These are phyloP conservation scores for Danionella dracula DNA, from an alignment of 2,797 vertebrate species.

Conservation along the genomic window DNA sequence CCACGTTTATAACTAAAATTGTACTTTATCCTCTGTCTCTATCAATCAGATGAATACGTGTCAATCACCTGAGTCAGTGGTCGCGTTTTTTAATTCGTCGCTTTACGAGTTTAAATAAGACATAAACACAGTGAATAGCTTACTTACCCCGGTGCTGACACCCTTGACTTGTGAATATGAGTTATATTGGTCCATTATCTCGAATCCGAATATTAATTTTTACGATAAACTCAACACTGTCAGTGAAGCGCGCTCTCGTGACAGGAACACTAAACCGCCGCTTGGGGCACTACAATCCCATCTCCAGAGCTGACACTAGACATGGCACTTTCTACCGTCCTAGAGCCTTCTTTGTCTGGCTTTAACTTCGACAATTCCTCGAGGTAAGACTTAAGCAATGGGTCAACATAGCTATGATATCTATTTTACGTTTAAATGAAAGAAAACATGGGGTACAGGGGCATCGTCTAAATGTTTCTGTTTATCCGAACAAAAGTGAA, in stretches of 20 bases:
- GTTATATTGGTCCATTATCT: neutral
- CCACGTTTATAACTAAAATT: too few species aligned
- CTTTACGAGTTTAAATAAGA: too few species aligned
- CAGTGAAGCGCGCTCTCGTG: neutral
- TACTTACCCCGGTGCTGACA: neutral
- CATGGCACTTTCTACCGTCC: conserved; percentile 57
- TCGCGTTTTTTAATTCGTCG: too few species aligned
- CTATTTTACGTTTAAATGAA: neutral
- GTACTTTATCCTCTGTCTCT: too few species aligned
- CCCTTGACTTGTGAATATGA: neutral
- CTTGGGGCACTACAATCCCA: neutral
- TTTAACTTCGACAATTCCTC: conserved; percentile 65
- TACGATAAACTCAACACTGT: too few species aligned
- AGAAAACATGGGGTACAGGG: neutral
- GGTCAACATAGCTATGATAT: neutral
- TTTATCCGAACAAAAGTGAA: conserved; percentile 59
- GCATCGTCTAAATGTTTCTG: neutral
- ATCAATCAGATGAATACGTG: too few species aligned
- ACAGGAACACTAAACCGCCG: neutral
- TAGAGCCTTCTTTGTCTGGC: conserved; percentile 52
- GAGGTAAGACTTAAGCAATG: conserved; percentile 50
- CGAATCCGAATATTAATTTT: neutral
- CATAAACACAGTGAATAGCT: too few species aligned
- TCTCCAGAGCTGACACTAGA: neutral
- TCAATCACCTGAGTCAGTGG: too few species aligned